Conservation (phyloP, 2,797 vertebrate species). For the Platalea minor region DNA sequence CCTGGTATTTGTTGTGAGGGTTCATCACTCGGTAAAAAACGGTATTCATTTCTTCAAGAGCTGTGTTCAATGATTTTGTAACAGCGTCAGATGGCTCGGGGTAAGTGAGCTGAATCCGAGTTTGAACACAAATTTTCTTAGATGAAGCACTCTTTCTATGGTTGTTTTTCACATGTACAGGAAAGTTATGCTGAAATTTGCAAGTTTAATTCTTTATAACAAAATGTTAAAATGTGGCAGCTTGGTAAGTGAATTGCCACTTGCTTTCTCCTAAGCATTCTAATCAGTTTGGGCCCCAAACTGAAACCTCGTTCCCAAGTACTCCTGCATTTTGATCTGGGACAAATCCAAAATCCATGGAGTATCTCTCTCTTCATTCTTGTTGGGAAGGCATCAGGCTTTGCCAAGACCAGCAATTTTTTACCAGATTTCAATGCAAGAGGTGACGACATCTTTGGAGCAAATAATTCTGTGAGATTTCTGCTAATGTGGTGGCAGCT, state of each 20-base stretch:
- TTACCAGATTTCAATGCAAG: neutral
- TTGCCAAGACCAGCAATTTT: neutral
- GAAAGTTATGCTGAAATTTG: slow-evolving; percentile 31
- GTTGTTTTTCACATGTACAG: neutral
- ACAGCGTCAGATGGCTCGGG: neutral
- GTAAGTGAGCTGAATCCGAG: neutral
- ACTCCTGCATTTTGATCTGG: neutral
- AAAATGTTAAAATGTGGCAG: slow-evolving; percentile 24
- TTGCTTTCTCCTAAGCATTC: slow-evolving; percentile 10
- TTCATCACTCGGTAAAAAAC: neutral
- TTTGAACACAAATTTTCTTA: slow-evolving; percentile 10
- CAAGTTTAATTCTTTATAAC: slow-evolving; percentile 45
- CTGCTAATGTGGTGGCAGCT: neutral
- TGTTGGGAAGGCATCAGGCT: neutral
- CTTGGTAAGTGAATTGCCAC: slow-evolving; percentile 9
- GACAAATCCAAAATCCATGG: neutral
- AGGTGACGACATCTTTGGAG: neutral
- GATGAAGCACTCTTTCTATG: neutral
- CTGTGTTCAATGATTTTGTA: neutral
- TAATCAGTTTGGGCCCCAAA: slow-evolving; percentile 8
- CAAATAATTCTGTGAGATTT: neutral
- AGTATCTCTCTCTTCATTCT: neutral
- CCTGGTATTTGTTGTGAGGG: neutral
- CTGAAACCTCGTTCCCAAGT: neutral
- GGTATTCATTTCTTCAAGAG: neutral